Conservation (phyloP, 2,888 invertebrate species). For the Agriotes lineatus region DNA sequence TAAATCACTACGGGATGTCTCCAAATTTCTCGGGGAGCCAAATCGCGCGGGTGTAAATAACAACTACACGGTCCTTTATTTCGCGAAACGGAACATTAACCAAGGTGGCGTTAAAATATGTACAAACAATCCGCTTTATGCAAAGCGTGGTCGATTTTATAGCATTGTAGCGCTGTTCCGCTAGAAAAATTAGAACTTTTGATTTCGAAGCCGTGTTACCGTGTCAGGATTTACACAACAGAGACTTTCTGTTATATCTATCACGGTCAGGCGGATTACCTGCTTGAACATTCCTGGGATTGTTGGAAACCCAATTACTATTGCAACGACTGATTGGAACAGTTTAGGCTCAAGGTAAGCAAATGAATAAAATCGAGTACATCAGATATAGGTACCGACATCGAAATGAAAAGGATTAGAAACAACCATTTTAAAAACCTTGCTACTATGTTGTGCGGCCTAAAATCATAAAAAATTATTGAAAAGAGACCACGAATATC, state of each 20-base stretch:
- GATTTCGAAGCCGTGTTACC: constrained; percentile 57
- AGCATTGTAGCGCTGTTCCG: constrained; percentile 48
- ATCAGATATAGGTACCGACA: too few relatives aligned
- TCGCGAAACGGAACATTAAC: constrained; percentile 35
- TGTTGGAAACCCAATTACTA: constrained; percentile 17
- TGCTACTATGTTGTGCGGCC: too few relatives aligned
- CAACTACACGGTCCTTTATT: constrained; percentile 27
- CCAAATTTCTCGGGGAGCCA: constrained; percentile 10
- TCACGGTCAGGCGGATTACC: constrained; percentile 53
- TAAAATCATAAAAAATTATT: too few relatives aligned
- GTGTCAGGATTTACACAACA: constrained; percentile 60
- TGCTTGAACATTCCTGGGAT: constrained; percentile 18
- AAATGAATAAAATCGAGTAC: too few relatives aligned
- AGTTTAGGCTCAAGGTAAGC: too few relatives aligned
- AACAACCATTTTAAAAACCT: too few relatives aligned
- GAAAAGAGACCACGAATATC: too few relatives aligned
- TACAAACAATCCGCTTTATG: constrained; percentile 39
- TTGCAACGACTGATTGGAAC: too few relatives aligned
- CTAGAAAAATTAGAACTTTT: constrained; percentile 59
- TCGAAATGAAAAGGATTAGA: too few relatives aligned
- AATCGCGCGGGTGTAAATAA: constrained; percentile 27
- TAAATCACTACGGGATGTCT: constrained; percentile 38
- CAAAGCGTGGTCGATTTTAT: constrained; percentile 33
- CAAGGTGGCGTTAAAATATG: constrained; percentile 39
- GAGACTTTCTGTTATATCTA: constrained; percentile 57